Conservation (phyloP, 2,888 invertebrate species). For the Thyatira batis region DNA sequence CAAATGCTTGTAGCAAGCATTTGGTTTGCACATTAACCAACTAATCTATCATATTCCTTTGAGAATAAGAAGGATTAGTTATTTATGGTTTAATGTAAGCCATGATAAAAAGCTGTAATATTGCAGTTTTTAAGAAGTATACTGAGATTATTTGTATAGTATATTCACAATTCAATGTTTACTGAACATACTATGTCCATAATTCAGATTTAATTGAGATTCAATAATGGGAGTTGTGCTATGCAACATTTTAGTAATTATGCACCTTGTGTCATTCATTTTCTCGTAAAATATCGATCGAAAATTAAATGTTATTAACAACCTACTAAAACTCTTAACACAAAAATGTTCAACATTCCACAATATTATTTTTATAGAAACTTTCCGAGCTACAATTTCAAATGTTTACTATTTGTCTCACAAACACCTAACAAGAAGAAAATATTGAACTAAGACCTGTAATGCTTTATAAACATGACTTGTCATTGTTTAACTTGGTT, state of each 20-base stretch:
- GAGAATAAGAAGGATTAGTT: too few relatives aligned
- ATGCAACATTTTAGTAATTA: too few relatives aligned
- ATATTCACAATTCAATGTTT: too few relatives aligned
- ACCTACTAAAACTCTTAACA: conserved; percentile 36
- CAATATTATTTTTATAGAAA: conserved; percentile 56
- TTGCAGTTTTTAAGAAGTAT: too few relatives aligned
- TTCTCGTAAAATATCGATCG: conserved; percentile 6
- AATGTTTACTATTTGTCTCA: not conserved
- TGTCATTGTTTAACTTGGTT: too few relatives aligned
- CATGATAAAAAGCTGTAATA: not conserved
- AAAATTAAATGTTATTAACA: conserved; percentile 12
- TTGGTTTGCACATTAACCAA: too few relatives aligned
- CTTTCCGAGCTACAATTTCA: conserved; percentile 23
- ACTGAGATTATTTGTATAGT: too few relatives aligned
- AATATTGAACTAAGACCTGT: not conserved
- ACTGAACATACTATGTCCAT: too few relatives aligned
- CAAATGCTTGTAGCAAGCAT: conserved; percentile 1
- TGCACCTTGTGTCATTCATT: too few relatives aligned
- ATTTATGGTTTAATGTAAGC: not conserved
- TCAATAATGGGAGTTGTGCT: too few relatives aligned
- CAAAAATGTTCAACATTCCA: conserved; percentile 66
- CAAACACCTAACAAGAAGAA: not conserved
- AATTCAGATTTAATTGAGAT: too few relatives aligned
- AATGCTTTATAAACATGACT: not conserved
- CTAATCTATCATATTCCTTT: too few relatives aligned